Base-by-base conservation (phyloP, 1,140 invertebrate species). In the Epicauta chinensis region DNA sequence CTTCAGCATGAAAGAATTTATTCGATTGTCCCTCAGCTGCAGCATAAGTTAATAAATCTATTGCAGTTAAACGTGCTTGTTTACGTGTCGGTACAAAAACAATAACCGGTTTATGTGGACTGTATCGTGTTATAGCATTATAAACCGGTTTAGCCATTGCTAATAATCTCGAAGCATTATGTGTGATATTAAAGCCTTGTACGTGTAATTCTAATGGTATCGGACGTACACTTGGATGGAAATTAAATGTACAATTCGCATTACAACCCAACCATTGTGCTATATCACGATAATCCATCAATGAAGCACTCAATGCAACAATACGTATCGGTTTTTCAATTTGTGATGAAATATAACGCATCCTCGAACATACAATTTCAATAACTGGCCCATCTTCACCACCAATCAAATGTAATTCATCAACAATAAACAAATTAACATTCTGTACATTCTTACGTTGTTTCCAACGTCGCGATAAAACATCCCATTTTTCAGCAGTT, bases 401-500 rank as follows among this genome's bases (percentile, higher is more conserved):
- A 1, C 90, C 91, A 42, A 93, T 80, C 46, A 93, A 70, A 65
- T 98, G 96, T n/a, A 99, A 72, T 63, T 99, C 97, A 73, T 99
- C 97, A 15, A 95, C 91, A 53, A 99, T 96, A 63, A 99, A 97
- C 2, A 99, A 75, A 56, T 95, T 91, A 2, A 99, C 85, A 63
- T 94, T 97, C 67, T 99, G 96, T 0, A 99, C 95, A 69, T 97
- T 96, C 70, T 98, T 98, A 4, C 97, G 78, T 64, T 98, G 94
- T 68, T 99, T 99, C 97, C 97, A 99, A 53, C 97, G 78, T 53
- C 97, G 77, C 0, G 97, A 99, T 0, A 99, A 72, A 6, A 99
- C 91, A 72, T 99, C 97, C 97, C 97, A 99, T 63, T 97, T 96
- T 60, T 99, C 96, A 2, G 96, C 94, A 0, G 95, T 98, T 11